A percentile compares a stretch with the other conserved stretches of the same genome.
phyloP scores from a whole-genome alignment of 2,113 vertebrate genomes.

The Illadopsis cleaveri region DNA sequence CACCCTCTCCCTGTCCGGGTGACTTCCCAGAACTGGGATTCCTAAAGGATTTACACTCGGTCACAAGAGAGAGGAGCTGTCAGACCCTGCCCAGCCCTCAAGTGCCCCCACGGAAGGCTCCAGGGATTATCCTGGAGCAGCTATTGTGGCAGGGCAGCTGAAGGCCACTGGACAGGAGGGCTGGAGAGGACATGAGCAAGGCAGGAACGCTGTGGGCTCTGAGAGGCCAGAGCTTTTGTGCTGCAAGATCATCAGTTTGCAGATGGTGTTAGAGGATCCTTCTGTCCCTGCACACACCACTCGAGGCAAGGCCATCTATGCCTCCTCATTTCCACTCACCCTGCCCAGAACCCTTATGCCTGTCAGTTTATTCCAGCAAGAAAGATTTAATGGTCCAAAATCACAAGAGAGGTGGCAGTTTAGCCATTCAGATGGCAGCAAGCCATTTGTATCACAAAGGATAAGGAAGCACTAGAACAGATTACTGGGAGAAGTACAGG shows the following conservation, averaged over 20 bases:
- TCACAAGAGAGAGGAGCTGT: background rate
- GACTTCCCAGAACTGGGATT: background rate
- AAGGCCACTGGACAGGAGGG: background rate
- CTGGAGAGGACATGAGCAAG: background rate
- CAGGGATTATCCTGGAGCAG: background rate
- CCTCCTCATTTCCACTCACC: background rate
- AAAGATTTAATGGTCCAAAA: background rate
- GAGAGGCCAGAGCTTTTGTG: background rate
- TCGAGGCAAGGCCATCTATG: fast-evolving
- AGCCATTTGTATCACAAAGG: background rate
- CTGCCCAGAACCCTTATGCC: background rate
- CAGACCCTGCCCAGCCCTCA: background rate
- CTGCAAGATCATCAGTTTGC: background rate
- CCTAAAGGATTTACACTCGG: fast-evolving
- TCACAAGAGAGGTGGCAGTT: fast-evolving
- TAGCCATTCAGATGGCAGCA: background rate
- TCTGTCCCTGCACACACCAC: background rate
- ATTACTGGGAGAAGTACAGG: background rate
- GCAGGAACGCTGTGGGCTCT: background rate
- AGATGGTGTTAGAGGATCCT: background rate
- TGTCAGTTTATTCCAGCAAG: background rate
- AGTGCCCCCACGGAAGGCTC: background rate
- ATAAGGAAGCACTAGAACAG: background rate
- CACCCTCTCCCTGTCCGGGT: no score
- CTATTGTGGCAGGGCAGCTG: background rate